Percentiles rank a stretch among this genome's conserved stretches.
These are phyloP conservation scores for Lordiphosa mommai DNA, from an alignment of 1,140 invertebrate genomes.

Conservation along the genomic window DNA sequence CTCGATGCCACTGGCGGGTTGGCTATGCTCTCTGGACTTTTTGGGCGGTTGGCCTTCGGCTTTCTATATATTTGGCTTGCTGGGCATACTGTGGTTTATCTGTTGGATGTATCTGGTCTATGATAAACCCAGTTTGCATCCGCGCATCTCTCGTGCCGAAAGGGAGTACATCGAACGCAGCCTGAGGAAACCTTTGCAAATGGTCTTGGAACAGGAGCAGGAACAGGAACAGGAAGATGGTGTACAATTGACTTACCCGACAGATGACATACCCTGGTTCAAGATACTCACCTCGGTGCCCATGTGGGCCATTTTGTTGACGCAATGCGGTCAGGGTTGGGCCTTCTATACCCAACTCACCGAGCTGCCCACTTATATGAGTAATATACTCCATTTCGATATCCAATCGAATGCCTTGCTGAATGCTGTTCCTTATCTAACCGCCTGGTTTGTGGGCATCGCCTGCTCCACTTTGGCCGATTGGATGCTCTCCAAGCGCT, in stretches of 20 bases:
- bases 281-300: conserved; percentile 90
- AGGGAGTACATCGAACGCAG: conserved; percentile 84
- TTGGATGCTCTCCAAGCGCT: conserved; percentile 83
- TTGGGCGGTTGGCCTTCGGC: conserved; percentile 88
- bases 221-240: conserved; percentile 53
- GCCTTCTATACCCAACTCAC: conserved; percentile 97
- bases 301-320: conserved; percentile 92
- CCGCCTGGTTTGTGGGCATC: conserved; percentile 86
- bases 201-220: neutral
- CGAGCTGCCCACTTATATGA: conserved; percentile 96
- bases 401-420: conserved; percentile 90
- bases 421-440: conserved; percentile 90
- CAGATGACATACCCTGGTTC: conserved; percentile 84
- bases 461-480: conserved; percentile 86
- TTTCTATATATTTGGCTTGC: conserved; percentile 88
- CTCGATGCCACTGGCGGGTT: conserved; percentile 87
- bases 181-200: conserved; percentile 78
- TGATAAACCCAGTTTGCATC: conserved; percentile 89
- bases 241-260: neutral
- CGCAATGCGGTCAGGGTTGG: conserved; percentile 96
- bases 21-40: conserved; percentile 85
- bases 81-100: conserved; percentile 89
- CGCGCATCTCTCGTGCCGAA: conserved; percentile 87
- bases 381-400: conserved; percentile 93
- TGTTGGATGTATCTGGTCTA: conserved; percentile 88